Conservation (phyloP, 2,888 invertebrate genomes). For the Oscheius sp. region DNA sequence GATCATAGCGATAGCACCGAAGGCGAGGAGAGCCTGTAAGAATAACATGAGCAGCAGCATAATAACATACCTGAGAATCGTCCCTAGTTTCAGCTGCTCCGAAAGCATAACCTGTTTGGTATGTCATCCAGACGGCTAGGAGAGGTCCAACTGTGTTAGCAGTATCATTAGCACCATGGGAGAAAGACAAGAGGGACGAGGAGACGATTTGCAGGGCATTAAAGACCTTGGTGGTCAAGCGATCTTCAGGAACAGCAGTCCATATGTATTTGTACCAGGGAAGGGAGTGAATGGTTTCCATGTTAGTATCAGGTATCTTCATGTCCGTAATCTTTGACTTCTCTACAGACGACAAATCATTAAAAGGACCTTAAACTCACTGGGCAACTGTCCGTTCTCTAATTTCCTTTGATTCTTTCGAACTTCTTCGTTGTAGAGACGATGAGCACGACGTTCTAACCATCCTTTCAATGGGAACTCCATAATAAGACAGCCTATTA, state of each 20-base stretch:
- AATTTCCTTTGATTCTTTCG: slow-evolving; percentile 38
- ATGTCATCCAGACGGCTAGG: slow-evolving; percentile 56
- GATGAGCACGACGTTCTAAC: slow-evolving; percentile 41
- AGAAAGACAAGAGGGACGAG: slow-evolving; percentile 95
- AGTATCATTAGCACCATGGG: slow-evolving; percentile 87
- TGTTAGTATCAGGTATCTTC: slow-evolving; percentile 40
- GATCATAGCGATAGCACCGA: slow-evolving; percentile 55
- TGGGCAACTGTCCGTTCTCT: slow-evolving; percentile 38
- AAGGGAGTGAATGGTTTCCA: slow-evolving; percentile 41
- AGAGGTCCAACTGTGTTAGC: slow-evolving; percentile 64
- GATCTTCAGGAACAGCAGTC: slow-evolving; percentile 50
- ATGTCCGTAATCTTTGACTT: slow-evolving; percentile 39
- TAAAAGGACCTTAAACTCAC: slow-evolving; percentile 9
- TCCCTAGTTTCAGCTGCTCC: slow-evolving; percentile 53
- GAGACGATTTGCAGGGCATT: slow-evolving; percentile 90
- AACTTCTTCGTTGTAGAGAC: slow-evolving; percentile 41
- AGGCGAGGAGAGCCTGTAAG: slow-evolving; percentile 39
- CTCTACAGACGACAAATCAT: slow-evolving; percentile 28
- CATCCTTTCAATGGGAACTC: slow-evolving; percentile 45
- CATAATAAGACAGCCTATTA: slow-evolving; percentile 42
- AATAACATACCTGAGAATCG: slow-evolving; percentile 45
- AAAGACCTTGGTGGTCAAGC: slow-evolving; percentile 53
- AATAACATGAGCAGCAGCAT: too few relatives aligned
- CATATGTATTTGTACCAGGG: slow-evolving; percentile 56
- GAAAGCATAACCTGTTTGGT: slow-evolving; percentile 56